Evolutionary conservation across 2,888 invertebrate species (phyloP), one percentile per base, ranked within the genome.

Genomic region (Andrena trimmerana): DNA sequence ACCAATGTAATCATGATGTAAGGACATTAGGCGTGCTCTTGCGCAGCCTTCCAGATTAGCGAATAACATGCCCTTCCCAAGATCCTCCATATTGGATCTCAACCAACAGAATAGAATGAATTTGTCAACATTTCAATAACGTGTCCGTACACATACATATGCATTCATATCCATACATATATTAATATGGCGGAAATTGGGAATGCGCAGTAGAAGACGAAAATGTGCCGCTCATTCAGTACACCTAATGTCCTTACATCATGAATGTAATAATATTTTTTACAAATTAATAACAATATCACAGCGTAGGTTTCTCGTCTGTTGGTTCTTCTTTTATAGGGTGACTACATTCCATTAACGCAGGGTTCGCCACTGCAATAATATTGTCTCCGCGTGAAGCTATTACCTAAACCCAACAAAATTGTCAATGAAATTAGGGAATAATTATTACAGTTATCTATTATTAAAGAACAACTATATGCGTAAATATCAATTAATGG

Each of bases 361-460:
- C 98, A 16, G 98, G 98, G 95, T 98, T 98, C 29, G 98, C 97
- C 0, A 98, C 98, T 0, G 98, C 98, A 89, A 98, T 98, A 91
- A 98, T 98, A 93, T 97, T 97, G 93, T 97, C 97, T 0, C 97
- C 98, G 16, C 97, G 96, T 0, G 97, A 97, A 0, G 98, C 97
- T 82, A 98, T 97, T 84, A 98, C 96, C 95, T 97, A 48, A 67
- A 83, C 67, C 69, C 20, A 68, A 78, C 73, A 29, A n/a, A 74
- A 29, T 33, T 33, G 24, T 20, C 5, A 42, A 20, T 6, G n/a
- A 13, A 57, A 54, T 66, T 59, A 60, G 42, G 0, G 29, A 54
- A 54, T 54, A 24, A 20, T 20, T 54, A 3, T 8, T 52, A 52
- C 20, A 54, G 2, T 54, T 54, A 8, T 54, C 24, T 52, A 7